A percentile compares a stretch with the other conserved stretches of the same genome.
Evolutionary conservation across 2,113 vertebrate species (phyloP).

Genomic region (Sigmodon hispidus): DNA sequence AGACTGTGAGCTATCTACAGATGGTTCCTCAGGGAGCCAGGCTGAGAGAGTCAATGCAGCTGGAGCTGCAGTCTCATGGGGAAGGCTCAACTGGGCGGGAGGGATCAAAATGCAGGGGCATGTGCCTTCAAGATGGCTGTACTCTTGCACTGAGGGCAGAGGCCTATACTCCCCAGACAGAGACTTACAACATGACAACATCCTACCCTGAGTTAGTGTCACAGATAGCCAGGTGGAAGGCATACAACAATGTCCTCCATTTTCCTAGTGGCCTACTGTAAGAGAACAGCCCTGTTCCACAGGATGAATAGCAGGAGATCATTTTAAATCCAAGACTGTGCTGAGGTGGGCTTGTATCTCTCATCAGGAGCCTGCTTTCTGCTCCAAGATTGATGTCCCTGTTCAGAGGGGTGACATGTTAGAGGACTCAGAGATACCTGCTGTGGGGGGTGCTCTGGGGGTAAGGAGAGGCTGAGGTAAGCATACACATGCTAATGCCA

Average conservation of each 20-base stretch:
- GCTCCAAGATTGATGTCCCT: background rate
- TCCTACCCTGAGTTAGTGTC: fast-evolving
- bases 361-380: fast-evolving
- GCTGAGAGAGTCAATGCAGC: background rate
- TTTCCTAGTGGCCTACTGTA: background rate
- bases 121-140: background rate
- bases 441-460: background rate
- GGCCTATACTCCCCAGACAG: background rate
- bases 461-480: background rate
- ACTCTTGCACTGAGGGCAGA: background rate
- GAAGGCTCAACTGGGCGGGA: background rate
- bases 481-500: fast-evolving
- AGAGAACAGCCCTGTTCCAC: background rate
- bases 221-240: background rate
- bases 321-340: fast-evolving
- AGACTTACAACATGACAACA: background rate
- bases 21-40: background rate
- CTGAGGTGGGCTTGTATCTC: background rate
- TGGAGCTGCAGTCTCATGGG: fast-evolving
- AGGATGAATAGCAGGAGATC: too few relatives aligned
- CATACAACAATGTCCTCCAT: background rate
- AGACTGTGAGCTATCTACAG: background rate
- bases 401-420: background rate
- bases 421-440: background rate
- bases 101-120: background rate